Conservation (phyloP, 2,888 invertebrate genomes). For the Oscheius myriophilus region DNA sequence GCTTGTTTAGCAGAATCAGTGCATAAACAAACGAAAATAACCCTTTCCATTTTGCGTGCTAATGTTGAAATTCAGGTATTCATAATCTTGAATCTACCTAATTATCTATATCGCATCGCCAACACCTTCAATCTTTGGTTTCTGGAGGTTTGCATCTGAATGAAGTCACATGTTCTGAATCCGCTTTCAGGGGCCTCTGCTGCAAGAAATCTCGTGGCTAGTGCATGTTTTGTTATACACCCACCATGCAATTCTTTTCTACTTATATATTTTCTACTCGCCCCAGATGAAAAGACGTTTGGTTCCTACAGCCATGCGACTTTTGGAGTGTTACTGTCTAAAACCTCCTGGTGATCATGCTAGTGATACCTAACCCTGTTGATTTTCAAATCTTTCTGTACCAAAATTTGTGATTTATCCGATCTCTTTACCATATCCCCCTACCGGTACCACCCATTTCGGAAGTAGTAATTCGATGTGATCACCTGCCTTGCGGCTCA, state of each 20-base stretch:
- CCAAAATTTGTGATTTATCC: too few species aligned
- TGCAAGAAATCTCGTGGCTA: conserved; percentile 55
- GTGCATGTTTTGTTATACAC: conserved; percentile 66
- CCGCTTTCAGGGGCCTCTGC: conserved; percentile 31
- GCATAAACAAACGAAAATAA: too few species aligned
- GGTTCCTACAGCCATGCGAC: conserved; percentile 65
- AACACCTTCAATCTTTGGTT: conserved; percentile 37
- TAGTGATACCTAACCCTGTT: conserved; percentile 34
- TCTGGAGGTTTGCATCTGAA: neutral
- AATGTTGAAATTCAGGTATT: conserved; percentile 50
- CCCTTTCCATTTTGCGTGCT: too few species aligned
- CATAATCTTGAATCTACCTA: conserved; percentile 65
- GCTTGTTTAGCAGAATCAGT: too few species aligned
- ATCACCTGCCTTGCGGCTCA: too few species aligned
- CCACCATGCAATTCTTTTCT: conserved; percentile 67
- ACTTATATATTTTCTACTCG: conserved; percentile 68
- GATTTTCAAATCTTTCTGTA: too few species aligned
- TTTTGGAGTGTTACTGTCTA: conserved; percentile 68
- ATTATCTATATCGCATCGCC: conserved; percentile 63
- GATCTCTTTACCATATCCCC: too few species aligned
- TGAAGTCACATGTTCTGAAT: neutral
- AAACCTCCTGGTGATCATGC: conserved; percentile 55
- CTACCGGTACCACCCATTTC: too few species aligned
- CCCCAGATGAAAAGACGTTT: conserved; percentile 65
- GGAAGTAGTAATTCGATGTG: too few species aligned